Conservation (phyloP, 2,113 vertebrate species). For the Plecotus auritus region DNA sequence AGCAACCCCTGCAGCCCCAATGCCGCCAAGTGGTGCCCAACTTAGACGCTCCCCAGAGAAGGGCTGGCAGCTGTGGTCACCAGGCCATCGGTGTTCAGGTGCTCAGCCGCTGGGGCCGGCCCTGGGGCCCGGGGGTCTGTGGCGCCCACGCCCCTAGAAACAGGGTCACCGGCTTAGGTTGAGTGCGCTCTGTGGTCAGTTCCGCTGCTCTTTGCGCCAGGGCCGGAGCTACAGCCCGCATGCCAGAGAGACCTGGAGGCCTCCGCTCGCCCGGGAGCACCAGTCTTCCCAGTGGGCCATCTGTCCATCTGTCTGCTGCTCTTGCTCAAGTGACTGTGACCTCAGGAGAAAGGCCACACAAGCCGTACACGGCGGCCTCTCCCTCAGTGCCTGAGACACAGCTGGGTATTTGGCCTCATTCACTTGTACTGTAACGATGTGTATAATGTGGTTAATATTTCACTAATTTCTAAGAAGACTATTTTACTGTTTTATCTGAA, state of each 20-base stretch:
- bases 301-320: not conserved
- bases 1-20: conserved; percentile 95
- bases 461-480: conserved; percentile 71
- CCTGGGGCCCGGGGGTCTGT: not conserved
- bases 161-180: not conserved
- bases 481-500: conserved; percentile 75
- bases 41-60: conserved; percentile 36
- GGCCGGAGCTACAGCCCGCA: not conserved
- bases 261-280: not conserved
- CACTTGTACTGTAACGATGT: conserved; percentile 63
- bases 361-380: not conserved
- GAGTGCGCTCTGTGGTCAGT: not conserved
- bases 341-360: not conserved
- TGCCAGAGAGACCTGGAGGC: not conserved
- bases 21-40: conserved; percentile 84
- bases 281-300: not conserved
- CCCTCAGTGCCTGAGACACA: not conserved
- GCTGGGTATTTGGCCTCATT: conserved; percentile 48
- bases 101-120: not conserved
- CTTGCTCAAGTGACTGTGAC: not conserved
- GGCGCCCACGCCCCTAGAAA: not conserved
- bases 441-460: conserved; percentile 65
- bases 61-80: not conserved
- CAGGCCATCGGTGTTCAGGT: no score
- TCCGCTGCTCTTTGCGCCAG: not conserved